Conservation (phyloP, 2,888 invertebrate species). For the Hypomecis punctinalis region DNA sequence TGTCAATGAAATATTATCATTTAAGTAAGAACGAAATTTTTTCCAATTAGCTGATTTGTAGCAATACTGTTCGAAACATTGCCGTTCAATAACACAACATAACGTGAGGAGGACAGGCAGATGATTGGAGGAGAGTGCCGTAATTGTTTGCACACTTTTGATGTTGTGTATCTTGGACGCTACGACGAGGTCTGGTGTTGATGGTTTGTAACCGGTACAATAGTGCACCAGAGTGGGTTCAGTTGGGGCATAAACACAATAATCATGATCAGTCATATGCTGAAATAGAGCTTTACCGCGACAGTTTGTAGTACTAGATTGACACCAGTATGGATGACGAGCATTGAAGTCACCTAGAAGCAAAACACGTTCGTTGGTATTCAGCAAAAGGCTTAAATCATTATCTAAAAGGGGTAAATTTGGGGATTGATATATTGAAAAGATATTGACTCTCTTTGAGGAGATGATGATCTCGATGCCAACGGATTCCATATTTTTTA, state of each 20-base stretch:
- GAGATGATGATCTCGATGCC: conserved; percentile 1
- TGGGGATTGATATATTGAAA: conserved; percentile 13
- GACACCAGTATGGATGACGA: conserved; percentile 9
- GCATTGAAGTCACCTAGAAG: conserved; percentile 8
- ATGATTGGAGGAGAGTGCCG: too few relatives aligned
- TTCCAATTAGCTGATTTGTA: too few relatives aligned
- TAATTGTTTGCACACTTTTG: too few relatives aligned
- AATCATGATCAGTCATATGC: background rate
- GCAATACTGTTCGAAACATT: too few relatives aligned
- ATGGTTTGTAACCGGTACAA: background rate
- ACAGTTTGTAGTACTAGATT: background rate
- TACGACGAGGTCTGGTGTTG: background rate
- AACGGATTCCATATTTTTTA: conserved; percentile 2
- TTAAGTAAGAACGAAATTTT: too few relatives aligned
- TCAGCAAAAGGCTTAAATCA: conserved; percentile 5
- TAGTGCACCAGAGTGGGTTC: conserved; percentile 7
- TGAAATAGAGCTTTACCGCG: background rate
- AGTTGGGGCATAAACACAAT: background rate
- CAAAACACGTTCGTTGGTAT: background rate
- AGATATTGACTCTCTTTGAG: background rate
- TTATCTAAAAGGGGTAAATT: background rate
- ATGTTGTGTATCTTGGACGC: too few relatives aligned
- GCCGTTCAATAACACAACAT: too few relatives aligned
- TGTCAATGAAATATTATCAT: too few relatives aligned
- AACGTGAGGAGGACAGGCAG: too few relatives aligned